Percentiles rank a stretch among this genome's conserved stretches.
Evolutionary conservation across 30 jellyfish, hydroid and myxozoan species (phyloP).

Genomic region (Phacellophora camtschatica): DNA sequence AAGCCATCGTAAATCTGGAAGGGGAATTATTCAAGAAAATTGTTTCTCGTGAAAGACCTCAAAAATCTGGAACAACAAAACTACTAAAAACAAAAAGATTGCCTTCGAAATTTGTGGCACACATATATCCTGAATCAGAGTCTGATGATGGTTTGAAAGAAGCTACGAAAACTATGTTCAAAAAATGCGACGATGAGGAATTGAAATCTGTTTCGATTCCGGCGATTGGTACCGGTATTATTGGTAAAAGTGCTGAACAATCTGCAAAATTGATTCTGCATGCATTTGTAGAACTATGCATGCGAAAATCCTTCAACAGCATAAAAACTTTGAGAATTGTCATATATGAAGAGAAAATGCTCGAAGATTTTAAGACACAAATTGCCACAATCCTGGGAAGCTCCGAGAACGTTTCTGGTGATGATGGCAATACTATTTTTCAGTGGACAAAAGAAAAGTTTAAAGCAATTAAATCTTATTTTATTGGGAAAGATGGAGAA

Average conservation of each 20-base stretch:
- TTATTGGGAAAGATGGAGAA: too few relatives aligned
- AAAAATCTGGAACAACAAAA: slow-evolving; percentile 22
- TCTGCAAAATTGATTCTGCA: slow-evolving; percentile 35
- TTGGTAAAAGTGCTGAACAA: slow-evolving; percentile 21
- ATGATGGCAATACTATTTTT: not conserved
- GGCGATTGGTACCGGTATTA: slow-evolving; percentile 50
- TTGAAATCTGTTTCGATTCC: slow-evolving; percentile 32
- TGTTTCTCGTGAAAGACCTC: not conserved
- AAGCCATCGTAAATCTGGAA: slow-evolving; percentile 9
- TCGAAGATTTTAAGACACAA: not conserved
- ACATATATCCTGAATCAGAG: slow-evolving; percentile 6
- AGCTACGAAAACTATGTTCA: slow-evolving; percentile 6
- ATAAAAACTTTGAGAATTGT: not conserved
- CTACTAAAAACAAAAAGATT: slow-evolving; percentile 6
- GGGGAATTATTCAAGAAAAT: not conserved
- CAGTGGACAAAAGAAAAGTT: slow-evolving; percentile 11
- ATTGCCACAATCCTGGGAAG: not conserved
- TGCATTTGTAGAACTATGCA: slow-evolving; percentile 32
- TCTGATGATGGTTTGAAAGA: not conserved
- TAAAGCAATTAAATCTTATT: too few relatives aligned
- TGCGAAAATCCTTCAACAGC: not conserved
- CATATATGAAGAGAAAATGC: slow-evolving; percentile 23
- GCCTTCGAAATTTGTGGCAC: slow-evolving; percentile 30
- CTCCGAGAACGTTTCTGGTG: not conserved
- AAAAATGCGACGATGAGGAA: not conserved